Evolutionary conservation across 2,888 invertebrate species (phyloP).

Genomic region (Scrobipalpa atriplicella): DNA sequence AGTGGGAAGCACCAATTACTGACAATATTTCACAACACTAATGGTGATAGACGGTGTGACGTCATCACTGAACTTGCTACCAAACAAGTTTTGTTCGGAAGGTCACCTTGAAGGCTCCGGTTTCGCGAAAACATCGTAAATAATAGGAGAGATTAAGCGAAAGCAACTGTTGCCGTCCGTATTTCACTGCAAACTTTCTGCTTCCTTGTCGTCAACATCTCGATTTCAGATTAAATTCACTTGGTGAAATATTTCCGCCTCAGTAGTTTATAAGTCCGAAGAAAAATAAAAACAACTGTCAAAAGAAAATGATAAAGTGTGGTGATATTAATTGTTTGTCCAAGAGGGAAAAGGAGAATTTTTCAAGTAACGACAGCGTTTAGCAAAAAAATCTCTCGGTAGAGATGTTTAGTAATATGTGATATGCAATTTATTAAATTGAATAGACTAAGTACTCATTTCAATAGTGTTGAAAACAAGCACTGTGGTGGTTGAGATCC

Average conservation of each 20-base stretch:
- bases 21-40: conserved; percentile 14
- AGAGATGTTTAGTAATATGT: too few species aligned
- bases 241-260: neutral
- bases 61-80: conserved; percentile 16
- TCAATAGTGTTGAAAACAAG: too few species aligned
- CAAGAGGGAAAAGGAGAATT: neutral
- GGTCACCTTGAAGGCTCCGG: conserved; percentile 15
- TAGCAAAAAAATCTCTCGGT: too few species aligned
- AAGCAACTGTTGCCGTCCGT: conserved; percentile 20
- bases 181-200: conserved; percentile 24
- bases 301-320: neutral
- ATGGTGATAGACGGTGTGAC: neutral
- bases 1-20: conserved; percentile 4
- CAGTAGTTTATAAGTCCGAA: conserved; percentile 3
- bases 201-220: conserved; percentile 11
- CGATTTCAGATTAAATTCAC: conserved; percentile 22
- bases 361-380: too few species aligned
- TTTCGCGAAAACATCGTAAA: conserved; percentile 25
- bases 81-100: neutral
- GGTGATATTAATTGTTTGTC: neutral
- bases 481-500: too few species aligned
- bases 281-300: neutral
- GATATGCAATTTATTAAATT: too few species aligned
- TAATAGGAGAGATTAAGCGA: conserved; percentile 22
- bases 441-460: too few species aligned